These are phyloP conservation scores for Dynastes grantii DNA, from an alignment of 2,888 invertebrate genomes.

Conservation along the genomic window DNA sequence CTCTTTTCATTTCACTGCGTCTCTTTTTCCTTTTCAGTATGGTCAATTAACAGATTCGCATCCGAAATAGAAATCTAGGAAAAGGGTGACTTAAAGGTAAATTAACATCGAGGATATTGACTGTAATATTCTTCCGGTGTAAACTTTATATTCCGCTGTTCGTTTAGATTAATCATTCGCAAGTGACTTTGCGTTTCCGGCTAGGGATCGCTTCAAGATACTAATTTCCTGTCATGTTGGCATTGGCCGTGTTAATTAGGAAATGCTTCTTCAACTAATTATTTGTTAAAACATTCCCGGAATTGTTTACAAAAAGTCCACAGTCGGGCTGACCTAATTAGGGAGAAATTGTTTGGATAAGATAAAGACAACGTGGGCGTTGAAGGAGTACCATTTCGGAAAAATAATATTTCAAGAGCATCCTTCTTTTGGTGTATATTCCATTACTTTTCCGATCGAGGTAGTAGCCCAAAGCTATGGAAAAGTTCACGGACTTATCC, in stretches of 20 bases:
- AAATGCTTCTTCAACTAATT: constrained; percentile 7
- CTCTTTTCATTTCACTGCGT: not conserved
- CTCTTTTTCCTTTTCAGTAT: not conserved
- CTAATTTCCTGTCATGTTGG: constrained; percentile 18
- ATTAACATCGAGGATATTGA: not conserved
- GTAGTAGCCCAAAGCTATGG: too few relatives aligned
- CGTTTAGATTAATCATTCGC: not conserved
- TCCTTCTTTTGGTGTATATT: too few relatives aligned
- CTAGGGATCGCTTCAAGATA: not conserved
- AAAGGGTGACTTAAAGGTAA: too few relatives aligned
- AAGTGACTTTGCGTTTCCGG: not conserved
- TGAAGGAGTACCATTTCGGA: too few relatives aligned
- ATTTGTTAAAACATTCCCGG: constrained; percentile 5
- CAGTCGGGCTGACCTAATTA: not conserved
- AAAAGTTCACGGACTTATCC: too few relatives aligned
- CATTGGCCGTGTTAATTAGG: constrained; percentile 11
- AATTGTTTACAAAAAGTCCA: not conserved
- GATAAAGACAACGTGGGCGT: not conserved
- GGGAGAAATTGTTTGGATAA: not conserved
- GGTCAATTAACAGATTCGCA: too few relatives aligned
- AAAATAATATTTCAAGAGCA: too few relatives aligned
- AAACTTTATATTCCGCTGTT: not conserved
- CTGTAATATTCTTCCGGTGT: too few relatives aligned
- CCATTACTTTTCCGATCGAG: too few relatives aligned
- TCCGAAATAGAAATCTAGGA: too few relatives aligned